A percentile compares a stretch with the other conserved stretches of the same genome.
phyloP scores from a whole-genome alignment of 35 echinoderm and acorn worm species.

The Heliocidaris erythrogramma region DNA sequence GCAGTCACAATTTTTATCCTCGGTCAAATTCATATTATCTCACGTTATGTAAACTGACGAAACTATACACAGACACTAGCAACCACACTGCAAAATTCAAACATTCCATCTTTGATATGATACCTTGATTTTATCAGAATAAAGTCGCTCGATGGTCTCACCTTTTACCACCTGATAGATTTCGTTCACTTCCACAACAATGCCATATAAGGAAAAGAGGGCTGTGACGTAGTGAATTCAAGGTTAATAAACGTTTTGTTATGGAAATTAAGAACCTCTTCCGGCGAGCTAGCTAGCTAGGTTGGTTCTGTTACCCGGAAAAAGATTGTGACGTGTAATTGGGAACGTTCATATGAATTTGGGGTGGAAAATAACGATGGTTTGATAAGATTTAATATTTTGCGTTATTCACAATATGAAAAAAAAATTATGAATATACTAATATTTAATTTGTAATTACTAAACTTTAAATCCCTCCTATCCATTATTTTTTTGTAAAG shows the following conservation, averaged over 20 bases:
- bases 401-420: too few relatives aligned
- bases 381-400: background rate
- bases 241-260: conserved; percentile 53
- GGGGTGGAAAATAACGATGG: background rate
- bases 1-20: too few relatives aligned
- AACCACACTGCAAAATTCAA: background rate
- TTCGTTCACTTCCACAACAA: conserved; percentile 47
- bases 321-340: conserved; percentile 48
- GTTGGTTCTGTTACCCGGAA: conserved; percentile 51
- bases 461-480: background rate
- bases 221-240: conserved; percentile 28
- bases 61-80: background rate
- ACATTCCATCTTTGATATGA: background rate
- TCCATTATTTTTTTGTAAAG: background rate
- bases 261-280: conserved; percentile 57
- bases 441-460: background rate
- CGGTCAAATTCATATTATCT: too few relatives aligned
- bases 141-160: background rate
- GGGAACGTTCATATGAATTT: conserved; percentile 27
- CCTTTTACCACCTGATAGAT: conserved; percentile 38
- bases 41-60: too few relatives aligned
- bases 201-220: conserved; percentile 55
- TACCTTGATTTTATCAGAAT: background rate
- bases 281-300: too few relatives aligned
- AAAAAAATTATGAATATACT: background rate